phyloP scores from a whole-genome alignment of 1,140 invertebrate species.

The Geopemphigus sp. region DNA sequence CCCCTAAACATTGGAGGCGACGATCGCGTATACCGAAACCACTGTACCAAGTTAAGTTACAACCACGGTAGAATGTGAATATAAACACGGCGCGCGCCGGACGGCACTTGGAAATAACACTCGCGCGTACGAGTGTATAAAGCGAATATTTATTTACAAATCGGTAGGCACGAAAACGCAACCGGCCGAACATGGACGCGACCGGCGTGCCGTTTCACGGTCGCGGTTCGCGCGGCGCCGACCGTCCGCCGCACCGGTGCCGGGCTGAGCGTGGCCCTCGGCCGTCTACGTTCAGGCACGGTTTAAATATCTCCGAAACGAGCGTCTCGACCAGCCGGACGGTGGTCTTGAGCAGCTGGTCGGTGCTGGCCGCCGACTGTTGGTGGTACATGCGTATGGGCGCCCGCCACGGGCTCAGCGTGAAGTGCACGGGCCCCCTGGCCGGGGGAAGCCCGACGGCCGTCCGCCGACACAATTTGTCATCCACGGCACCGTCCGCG shows the following conservation, averaged over 20 bases:
- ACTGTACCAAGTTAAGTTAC: no score
- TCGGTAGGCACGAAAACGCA: no score
- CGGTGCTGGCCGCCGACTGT: slow-evolving; percentile 7
- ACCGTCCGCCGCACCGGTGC: no score
- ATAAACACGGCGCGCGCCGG: no score
- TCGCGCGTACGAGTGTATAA: no score
- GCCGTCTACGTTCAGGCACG: background rate
- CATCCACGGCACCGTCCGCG: background rate
- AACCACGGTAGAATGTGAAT: no score
- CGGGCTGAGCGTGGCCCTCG: no score
- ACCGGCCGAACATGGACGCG: no score
- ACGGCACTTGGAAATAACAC: no score
- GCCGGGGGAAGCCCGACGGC: background rate
- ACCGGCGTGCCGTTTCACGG: background rate
- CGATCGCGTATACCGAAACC: no score
- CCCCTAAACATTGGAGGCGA: no score
- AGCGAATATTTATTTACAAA: no score
- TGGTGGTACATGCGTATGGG: slow-evolving; percentile 36
- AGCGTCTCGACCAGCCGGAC: slow-evolving; percentile 21
- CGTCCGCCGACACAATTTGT: background rate
- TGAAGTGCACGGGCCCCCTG: background rate
- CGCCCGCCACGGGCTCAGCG: slow-evolving; percentile 18
- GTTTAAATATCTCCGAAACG: slow-evolving; percentile 31
- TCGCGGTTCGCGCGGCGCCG: background rate
- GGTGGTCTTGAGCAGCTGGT: slow-evolving; percentile 6